Base-by-base conservation (phyloP, 2,888 invertebrate species). In the Tuta absoluta region DNA sequence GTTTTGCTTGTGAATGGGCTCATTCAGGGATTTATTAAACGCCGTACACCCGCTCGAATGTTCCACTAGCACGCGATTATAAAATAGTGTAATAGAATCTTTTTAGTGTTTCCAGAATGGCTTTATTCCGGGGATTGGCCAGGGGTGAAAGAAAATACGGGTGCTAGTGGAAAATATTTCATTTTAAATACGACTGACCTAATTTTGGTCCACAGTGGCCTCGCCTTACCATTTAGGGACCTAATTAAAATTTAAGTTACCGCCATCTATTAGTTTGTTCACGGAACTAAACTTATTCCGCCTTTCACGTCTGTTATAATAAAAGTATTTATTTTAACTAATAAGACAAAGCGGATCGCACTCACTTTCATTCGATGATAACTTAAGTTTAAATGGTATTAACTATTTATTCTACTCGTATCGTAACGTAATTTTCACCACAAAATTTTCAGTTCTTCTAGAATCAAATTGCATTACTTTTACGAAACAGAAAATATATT, bases 31-130 rank as follows among this genome's bases (percentile, higher is more conserved):
- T 45, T 45, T 45, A 45, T 45, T 45, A 7, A 17, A 45, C 45
- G 45, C 45, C 37, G 12, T 11, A 37, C 2, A 37, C 37, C 4
- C 51, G 24, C 51, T 23, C 51, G 51, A 53, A 53, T 53, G 51
- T 11, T 21, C 24, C 5, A 12, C 23, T 14, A 14, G 23, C 51
- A 53, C 51, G 51, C 51, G 51, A 53, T 53, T 53, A 53, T 23
- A 14, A 53, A 53, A 53, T 53, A 53, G 23, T 23, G 23, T 23
- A 53, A 53, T 53, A 53, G 51, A 53, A 53, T 53, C 51, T 53
- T 53, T 53, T 19, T 51, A 48, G 48, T 48, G 48, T 19, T 51
- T 51, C 21, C 14, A 23, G 51, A 53, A 53, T 53, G 11, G 23
- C 51, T 53, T 53, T 14, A 53, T 53, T 53, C 14, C 23, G 23